Evolutionary conservation across 2,888 invertebrate genomes (phyloP).

Genomic region (Cecidostiba fungosa): DNA sequence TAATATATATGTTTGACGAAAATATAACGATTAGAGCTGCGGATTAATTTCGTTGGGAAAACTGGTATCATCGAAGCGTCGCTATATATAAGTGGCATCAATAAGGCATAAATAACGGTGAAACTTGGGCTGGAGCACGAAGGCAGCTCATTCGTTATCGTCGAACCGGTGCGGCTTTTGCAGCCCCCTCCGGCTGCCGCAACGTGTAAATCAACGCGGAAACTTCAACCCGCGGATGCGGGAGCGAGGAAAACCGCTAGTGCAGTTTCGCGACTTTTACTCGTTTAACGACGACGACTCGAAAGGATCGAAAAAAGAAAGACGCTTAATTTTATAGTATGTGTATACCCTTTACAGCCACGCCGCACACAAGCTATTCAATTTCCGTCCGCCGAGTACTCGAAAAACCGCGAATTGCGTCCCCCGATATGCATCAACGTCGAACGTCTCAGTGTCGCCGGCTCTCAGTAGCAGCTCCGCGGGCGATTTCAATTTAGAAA

Average conservation of each 20-base stretch:
- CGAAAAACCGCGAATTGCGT: neutral
- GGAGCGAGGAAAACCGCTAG: slow-evolving; percentile 5
- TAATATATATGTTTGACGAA: no score
- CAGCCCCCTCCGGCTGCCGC: slow-evolving; percentile 6
- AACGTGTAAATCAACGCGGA: slow-evolving; percentile 54
- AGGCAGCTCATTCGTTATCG: slow-evolving; percentile 54
- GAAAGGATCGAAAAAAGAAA: no score
- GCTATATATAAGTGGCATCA: slow-evolving; percentile 1
- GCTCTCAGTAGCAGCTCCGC: neutral
- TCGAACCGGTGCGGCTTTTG: slow-evolving; percentile 42
- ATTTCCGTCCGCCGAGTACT: neutral
- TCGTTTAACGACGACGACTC: slow-evolving; percentile 20
- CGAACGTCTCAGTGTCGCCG: neutral
- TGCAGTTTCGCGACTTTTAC: slow-evolving; percentile 36
- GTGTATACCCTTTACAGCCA: neutral
- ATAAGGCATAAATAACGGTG: slow-evolving; percentile 55
- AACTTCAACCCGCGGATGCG: slow-evolving; percentile 33
- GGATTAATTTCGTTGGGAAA: no score
- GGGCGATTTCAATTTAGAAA: slow-evolving; percentile 52
- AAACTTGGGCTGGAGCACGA: slow-evolving; percentile 47
- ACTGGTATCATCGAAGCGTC: neutral
- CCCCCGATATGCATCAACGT: neutral
- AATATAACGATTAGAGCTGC: no score
- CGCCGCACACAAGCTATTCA: neutral
- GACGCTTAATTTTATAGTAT: neutral